Evolutionary conservation across 2,797 vertebrate species (phyloP), one percentile per base, ranked within the genome.

Genomic region (Ibycter americanus): DNA sequence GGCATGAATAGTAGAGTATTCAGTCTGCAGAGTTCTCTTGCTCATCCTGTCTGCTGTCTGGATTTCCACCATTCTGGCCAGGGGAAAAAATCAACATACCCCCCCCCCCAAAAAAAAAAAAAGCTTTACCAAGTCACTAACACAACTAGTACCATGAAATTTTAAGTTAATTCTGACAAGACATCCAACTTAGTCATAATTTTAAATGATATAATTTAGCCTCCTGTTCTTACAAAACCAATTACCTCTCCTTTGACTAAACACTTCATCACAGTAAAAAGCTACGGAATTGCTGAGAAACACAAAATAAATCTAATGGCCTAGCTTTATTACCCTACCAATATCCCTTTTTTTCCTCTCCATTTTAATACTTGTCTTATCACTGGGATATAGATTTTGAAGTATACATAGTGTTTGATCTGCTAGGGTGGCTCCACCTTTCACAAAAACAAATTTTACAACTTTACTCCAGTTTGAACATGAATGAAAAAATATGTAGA

Each of bases 281-380:
- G 23, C 29, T 38, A 78, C 7, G 17, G 47, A 62, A 71, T 40
- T 71, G 36, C 56, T 74, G 27, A 67, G 32, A 71, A 89, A 88
- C 38, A 49, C n/a, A 66, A 89, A 87, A 78, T 52, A 85, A 73
- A 91, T 46, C 59, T 73, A 83, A 66, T 9, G 31, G 8, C 4
- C 82, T 70, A 27, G 66, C 34, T 72, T 77, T 85, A 66, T 81
- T 54, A 15, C 8, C 55, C 17, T 59, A 59, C 6, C 40, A 54
- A 32, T 19, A 68, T 6, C 4, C 4, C 36, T n/a, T 8, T 1
- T 3, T 1, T 0, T 1, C 2, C 3, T 2, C 16, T 66, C 59
- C 22, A 54, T 67, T 89, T 85, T 81, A 91, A 56, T 10, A 56
- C 21, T 32, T 31, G 8, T 78, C 19, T 87, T 17, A 61, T 58